Percentiles rank a stretch among this genome's conserved stretches.
Evolutionary conservation across 2,113 vertebrate species (phyloP).

Genomic region (Porphyrio hochstetteri): DNA sequence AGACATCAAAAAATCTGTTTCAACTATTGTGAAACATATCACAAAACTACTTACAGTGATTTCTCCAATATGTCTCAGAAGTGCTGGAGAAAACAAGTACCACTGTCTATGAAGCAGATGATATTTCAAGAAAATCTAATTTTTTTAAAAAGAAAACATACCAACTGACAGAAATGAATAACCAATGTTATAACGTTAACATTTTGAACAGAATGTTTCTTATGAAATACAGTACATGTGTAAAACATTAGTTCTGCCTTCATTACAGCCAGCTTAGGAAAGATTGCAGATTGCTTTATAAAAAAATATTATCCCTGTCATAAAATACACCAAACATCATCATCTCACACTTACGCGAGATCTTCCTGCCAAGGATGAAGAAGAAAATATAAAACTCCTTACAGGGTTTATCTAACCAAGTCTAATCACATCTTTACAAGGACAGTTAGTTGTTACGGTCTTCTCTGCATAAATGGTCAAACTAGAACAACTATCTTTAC

Average conservation of each 20-base stretch:
- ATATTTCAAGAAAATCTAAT: conserved; percentile 26
- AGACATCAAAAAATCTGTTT: background rate
- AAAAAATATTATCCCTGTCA: background rate
- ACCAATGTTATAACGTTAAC: background rate
- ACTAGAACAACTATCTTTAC: background rate
- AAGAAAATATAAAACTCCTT: background rate
- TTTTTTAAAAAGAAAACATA: background rate
- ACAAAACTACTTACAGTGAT: background rate
- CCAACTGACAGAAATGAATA: conserved; percentile 22
- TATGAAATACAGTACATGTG: background rate
- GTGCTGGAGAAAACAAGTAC: background rate
- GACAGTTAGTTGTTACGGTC: fast-evolving
- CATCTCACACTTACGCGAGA: background rate
- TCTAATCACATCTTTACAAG: background rate
- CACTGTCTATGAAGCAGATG: background rate
- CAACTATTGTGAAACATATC: background rate
- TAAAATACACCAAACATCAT: background rate
- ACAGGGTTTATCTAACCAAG: background rate
- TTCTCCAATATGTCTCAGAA: background rate
- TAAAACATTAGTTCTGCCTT: conserved; percentile 15
- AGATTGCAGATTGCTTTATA: background rate
- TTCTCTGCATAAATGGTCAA: background rate
- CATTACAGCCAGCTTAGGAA: background rate
- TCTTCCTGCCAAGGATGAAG: background rate
- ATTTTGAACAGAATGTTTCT: conserved; percentile 37